phyloP scores from a whole-genome alignment of 2,113 vertebrate genomes.

The Heteronetta atricapilla region DNA sequence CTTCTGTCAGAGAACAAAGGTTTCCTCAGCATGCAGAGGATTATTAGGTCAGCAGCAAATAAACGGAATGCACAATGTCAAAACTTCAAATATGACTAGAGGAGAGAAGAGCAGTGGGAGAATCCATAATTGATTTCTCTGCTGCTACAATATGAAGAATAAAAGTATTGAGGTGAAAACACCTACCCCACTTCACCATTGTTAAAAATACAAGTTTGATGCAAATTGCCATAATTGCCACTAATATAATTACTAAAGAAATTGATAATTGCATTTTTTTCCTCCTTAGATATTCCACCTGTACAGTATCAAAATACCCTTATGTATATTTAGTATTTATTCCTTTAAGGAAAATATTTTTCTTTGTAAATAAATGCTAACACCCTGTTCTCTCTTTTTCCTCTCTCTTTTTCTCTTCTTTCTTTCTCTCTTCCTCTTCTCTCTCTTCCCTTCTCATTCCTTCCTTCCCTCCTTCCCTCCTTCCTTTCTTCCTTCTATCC shows the following conservation, averaged over 20 bases:
- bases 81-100: constrained; percentile 74
- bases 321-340: background rate
- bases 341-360: background rate
- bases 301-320: background rate
- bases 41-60: constrained; percentile 81
- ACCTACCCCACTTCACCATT: background rate
- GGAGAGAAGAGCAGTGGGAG: background rate
- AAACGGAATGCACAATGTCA: constrained; percentile 67
- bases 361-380: background rate
- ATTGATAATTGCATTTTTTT: background rate
- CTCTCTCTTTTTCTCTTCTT: too few species aligned
- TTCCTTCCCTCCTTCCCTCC: too few species aligned
- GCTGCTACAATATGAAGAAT: constrained; percentile 37
- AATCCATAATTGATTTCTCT: constrained; percentile 77
- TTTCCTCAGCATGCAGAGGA: constrained; percentile 78
- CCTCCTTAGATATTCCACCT: background rate
- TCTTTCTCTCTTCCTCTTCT: background rate
- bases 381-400: rapidly evolving
- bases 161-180: background rate
- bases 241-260: background rate
- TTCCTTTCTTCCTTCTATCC: too few species aligned
- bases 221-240: background rate
- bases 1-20: constrained; percentile 85
- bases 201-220: background rate
- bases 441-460: too few species aligned